A percentile compares a stretch with the other conserved stretches of the same genome.
These are phyloP conservation scores for Himalopsyche anomala DNA, from an alignment of 2,888 invertebrate genomes.

Conservation along the genomic window DNA sequence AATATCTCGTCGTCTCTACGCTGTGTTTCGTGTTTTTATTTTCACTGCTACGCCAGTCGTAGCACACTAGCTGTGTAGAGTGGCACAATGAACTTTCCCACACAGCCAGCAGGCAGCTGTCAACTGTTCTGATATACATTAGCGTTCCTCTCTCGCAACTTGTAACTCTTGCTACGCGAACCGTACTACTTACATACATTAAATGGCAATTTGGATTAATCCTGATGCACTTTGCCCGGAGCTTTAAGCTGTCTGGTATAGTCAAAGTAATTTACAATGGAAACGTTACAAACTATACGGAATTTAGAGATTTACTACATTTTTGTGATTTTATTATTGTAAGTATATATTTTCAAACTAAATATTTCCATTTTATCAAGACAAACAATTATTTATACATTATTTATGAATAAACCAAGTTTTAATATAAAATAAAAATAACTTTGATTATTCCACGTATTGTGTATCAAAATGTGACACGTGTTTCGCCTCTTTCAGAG, in stretches of 20 bases:
- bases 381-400: no score
- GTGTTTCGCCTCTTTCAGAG: no score
- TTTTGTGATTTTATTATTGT: no score
- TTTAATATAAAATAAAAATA: no score
- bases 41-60: not conserved
- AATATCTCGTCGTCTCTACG: no score
- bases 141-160: not conserved
- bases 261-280: not conserved
- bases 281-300: not conserved
- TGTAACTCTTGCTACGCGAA: conserved; percentile 20
- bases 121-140: conserved; percentile 19
- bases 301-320: no score
- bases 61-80: conserved; percentile 4
- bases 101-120: not conserved
- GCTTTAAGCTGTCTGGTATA: conserved; percentile 15
- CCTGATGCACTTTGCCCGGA: conserved; percentile 1
- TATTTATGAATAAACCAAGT: no score
- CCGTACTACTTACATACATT: conserved; percentile 56
- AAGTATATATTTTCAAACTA: no score
- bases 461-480: no score
- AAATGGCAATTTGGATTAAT: conserved; percentile 64
- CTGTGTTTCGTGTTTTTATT: not conserved
- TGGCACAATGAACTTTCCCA: conserved; percentile 17
- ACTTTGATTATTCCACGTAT: no score
- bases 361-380: no score